Evolutionary conservation across 2,888 invertebrate species (phyloP).

Genomic region (Andrena minutula): DNA sequence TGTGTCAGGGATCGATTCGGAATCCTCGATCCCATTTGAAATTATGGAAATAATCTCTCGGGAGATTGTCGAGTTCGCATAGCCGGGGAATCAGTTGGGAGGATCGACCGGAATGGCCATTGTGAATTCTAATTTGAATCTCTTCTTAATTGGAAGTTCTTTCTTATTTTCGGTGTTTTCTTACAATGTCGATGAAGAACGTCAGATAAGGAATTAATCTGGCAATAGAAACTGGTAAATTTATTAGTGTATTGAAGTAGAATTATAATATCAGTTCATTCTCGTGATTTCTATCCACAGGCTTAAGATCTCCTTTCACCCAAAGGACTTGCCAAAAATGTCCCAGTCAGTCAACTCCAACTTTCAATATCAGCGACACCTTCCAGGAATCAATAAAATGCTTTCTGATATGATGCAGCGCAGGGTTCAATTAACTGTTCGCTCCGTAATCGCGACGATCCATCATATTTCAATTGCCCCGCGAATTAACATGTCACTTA

Average conservation of each 20-base stretch:
- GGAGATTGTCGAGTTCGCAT: not conserved
- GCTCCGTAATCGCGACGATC: constrained; percentile 36
- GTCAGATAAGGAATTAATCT: too few relatives aligned
- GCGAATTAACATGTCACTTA: constrained; percentile 46
- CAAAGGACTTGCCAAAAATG: too few relatives aligned
- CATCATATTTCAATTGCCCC: constrained; percentile 42
- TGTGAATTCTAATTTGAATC: not conserved
- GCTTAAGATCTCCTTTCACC: too few relatives aligned
- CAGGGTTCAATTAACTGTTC: constrained; percentile 19
- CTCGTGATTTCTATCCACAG: too few relatives aligned
- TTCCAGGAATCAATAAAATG: not conserved
- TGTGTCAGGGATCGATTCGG: not conserved
- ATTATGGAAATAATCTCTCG: not conserved
- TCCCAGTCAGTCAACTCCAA: too few relatives aligned
- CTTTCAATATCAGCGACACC: too few relatives aligned
- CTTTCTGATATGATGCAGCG: not conserved
- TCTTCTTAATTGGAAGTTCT: not conserved
- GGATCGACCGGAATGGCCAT: not conserved
- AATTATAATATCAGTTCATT: too few relatives aligned
- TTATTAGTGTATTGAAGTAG: too few relatives aligned
- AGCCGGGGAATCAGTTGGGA: not conserved
- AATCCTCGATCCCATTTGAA: not conserved
- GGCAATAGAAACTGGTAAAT: too few relatives aligned
- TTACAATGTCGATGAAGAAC: too few relatives aligned
- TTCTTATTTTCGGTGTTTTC: too few relatives aligned